Evolutionary conservation across 2,888 invertebrate species (phyloP).

Genomic region (Yponomeuta cagnagella): DNA sequence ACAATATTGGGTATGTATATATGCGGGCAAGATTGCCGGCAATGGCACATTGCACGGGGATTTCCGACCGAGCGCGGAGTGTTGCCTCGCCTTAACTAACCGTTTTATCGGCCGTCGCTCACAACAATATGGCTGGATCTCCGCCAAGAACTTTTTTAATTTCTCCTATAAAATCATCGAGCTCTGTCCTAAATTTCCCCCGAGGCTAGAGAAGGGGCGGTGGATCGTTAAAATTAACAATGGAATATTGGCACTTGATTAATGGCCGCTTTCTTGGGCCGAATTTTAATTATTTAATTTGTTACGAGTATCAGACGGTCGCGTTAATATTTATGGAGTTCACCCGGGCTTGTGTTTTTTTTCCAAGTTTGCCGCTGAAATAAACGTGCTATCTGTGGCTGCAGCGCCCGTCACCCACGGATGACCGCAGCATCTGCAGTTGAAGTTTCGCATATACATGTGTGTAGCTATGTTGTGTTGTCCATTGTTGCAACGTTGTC

Average conservation of each 20-base stretch:
- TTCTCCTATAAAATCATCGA: slow-evolving; percentile 46
- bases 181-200: slow-evolving; percentile 23
- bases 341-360: neutral
- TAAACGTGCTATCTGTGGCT: neutral
- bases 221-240: slow-evolving; percentile 51
- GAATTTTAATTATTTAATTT: slow-evolving; percentile 25
- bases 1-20: no score
- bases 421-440: neutral
- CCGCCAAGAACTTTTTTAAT: slow-evolving; percentile 60
- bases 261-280: slow-evolving; percentile 34
- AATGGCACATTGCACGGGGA: neutral
- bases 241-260: slow-evolving; percentile 53
- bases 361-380: neutral
- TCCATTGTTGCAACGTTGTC: neutral
- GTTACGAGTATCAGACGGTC: neutral
- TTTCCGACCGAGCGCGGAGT: no score
- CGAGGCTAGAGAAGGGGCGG: slow-evolving; percentile 18
- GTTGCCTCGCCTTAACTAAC: neutral
- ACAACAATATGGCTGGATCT: neutral
- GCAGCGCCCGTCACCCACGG: neutral
- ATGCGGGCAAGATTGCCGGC: no score
- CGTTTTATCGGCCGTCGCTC: neutral
- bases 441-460: neutral
- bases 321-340: slow-evolving; percentile 1
- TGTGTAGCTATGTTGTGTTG: neutral